Conservation (phyloP, 2,888 invertebrate genomes). For the Chironomus riparius region DNA sequence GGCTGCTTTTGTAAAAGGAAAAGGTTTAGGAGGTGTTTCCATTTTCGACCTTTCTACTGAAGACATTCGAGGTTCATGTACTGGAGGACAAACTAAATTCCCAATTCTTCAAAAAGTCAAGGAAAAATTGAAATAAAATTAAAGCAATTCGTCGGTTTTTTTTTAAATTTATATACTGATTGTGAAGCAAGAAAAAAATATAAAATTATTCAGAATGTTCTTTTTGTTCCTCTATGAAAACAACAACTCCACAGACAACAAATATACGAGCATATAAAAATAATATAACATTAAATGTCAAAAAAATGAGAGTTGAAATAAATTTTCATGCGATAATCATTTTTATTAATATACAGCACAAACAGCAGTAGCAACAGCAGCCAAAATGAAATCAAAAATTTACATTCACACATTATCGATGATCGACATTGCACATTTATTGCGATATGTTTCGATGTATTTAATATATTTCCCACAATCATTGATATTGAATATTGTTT, state of each 20-base stretch:
- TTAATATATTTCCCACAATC: background rate
- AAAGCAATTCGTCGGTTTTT: no score
- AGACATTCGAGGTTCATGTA: conserved; percentile 73
- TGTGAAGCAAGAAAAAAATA: no score
- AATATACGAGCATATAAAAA: background rate
- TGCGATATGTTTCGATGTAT: background rate
- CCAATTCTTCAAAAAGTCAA: conserved; percentile 49
- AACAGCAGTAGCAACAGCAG: no score
- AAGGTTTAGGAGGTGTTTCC: conserved; percentile 71
- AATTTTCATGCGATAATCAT: no score
- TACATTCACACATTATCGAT: background rate
- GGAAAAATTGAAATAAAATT: background rate
- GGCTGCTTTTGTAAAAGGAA: conserved; percentile 60
- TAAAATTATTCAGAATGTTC: no score
- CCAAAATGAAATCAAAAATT: background rate
- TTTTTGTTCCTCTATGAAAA: no score
- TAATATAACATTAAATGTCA: background rate
- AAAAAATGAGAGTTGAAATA: background rate
- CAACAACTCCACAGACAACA: no score
- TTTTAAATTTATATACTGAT: no score
- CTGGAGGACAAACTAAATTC: conserved; percentile 62
- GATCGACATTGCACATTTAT: background rate
- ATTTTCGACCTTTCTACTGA: conserved; percentile 67
- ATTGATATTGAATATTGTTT: background rate
- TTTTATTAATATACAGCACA: no score